Evolutionary conservation across 1,140 invertebrate genomes (phyloP).

Genomic region (Caenorhabditis inopinata): DNA sequence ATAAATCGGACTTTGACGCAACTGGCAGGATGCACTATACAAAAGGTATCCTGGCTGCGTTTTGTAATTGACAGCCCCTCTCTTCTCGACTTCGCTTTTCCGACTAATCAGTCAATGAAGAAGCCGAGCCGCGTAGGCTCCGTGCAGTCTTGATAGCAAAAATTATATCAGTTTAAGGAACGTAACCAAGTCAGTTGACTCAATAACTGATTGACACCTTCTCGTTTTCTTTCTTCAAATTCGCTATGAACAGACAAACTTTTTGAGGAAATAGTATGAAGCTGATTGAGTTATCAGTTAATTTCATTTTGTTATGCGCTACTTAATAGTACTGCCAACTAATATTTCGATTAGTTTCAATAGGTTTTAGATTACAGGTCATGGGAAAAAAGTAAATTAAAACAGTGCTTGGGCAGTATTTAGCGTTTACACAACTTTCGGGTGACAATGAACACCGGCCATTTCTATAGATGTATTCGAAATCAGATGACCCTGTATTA

Average conservation of each 20-base stretch:
- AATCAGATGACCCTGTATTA: not conserved
- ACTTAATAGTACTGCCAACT: not conserved
- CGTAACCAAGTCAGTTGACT: not conserved
- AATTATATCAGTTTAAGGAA: not conserved
- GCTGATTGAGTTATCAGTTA: not conserved
- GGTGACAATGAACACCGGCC: not conserved
- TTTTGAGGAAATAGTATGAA: too few relatives aligned
- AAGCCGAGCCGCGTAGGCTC: not conserved
- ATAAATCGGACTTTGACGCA: not conserved
- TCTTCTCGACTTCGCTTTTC: not conserved
- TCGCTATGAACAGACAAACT: too few relatives aligned
- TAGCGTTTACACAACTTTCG: not conserved
- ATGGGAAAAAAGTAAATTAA: not conserved
- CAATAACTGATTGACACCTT: slow-evolving; percentile 1
- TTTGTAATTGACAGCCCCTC: not conserved
- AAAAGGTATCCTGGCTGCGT: not conserved
- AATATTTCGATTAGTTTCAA: not conserved
- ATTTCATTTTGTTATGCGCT: slow-evolving; percentile 25
- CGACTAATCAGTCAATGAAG: not conserved
- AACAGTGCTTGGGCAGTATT: too few relatives aligned
- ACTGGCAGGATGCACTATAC: not conserved
- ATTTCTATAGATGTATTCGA: not conserved
- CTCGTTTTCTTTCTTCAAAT: too few relatives aligned
- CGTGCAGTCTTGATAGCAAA: not conserved
- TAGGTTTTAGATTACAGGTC: slow-evolving; percentile 23